These are phyloP conservation scores for Erebia palarica DNA, from an alignment of 2,888 invertebrate genomes.

Conservation along the genomic window DNA sequence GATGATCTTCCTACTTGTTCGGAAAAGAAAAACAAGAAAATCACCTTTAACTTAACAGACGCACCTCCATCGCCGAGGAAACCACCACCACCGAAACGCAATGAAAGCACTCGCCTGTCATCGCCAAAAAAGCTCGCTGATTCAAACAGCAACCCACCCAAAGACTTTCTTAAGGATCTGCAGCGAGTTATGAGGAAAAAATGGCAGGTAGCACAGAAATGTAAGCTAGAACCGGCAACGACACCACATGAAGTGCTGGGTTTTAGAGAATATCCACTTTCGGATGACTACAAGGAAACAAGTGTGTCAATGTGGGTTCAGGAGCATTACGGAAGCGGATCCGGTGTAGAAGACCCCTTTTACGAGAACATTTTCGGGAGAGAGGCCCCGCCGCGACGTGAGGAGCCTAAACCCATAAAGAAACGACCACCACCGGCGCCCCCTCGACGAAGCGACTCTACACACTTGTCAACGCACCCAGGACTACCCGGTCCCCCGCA, in stretches of 20 bases:
- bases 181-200: constrained; percentile 96
- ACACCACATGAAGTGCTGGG: constrained; percentile 96
- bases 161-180: constrained; percentile 92
- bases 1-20: constrained; percentile 78
- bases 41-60: constrained; percentile 83
- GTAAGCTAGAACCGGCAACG: constrained; percentile 92
- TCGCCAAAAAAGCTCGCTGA: constrained; percentile 90
- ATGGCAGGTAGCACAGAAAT: constrained; percentile 95
- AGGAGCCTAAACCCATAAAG: constrained; percentile 75
- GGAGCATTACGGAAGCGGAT: constrained; percentile 89
- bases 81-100: constrained; percentile 89
- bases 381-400: constrained; percentile 57
- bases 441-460: constrained; percentile 94
- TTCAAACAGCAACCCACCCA: constrained; percentile 87
- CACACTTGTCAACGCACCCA: constrained; percentile 85
- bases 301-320: constrained; percentile 95
- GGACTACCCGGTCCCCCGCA: constrained; percentile 36
- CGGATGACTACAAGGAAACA: constrained; percentile 88
- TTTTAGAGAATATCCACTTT: constrained; percentile 90
- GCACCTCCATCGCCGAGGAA: constrained; percentile 84
- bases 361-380: constrained; percentile 87
- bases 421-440: constrained; percentile 94
- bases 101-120: constrained; percentile 88
- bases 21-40: constrained; percentile 84
- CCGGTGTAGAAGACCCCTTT: constrained; percentile 78